Evolutionary conservation across 2,113 vertebrate genomes (phyloP), one percentile per base, ranked within the genome.

Genomic region (Anhinga anhinga): DNA sequence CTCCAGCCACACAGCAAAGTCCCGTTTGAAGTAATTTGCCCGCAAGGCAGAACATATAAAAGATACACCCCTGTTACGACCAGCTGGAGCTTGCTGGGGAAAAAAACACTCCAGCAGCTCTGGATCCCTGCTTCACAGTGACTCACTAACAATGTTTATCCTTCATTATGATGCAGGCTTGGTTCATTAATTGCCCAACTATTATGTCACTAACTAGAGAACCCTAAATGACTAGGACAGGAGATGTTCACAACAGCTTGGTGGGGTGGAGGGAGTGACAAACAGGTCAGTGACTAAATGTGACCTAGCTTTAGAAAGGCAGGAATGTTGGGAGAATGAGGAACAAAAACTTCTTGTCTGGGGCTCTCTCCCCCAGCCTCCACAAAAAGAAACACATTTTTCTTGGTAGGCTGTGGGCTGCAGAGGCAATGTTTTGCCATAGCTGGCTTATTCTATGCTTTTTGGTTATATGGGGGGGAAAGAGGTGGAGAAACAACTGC

Each of bases 41-140:
- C 74, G 13, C 1, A 2, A 90, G 95, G 93, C 93, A 95, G 45
- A 96, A 86, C 56, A 27, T 49, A 86, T 36, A 52, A 92, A 95
- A 95, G 84, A 93, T 84, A 90, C 86, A 93, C 67, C 82, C 94
- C 65, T 66, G 47, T 70, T 87, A 83, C 22, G 82, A 95, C 95
- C 88, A 95, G 96, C 91, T 93, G 76, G 67, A 80, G 92, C 96
- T 96, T 97, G 97, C 90, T 73, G 53, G 26, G n/a, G n/a, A 52
- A 70, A 94, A 94, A 93, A 92, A 38, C 81, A 82, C 47, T 90
- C 36, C 53, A 67, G 52, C 36, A 86, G 52, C 0, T 0, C 49
- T 88, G 83, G 62, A 87, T 94, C 65, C 55, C 40, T 74, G 65
- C 55, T 96, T 84, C 16, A 61, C 87, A 58, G 65, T 95, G 96